Conservation (phyloP, 2,113 vertebrate genomes). For the Centropus unirufus region DNA sequence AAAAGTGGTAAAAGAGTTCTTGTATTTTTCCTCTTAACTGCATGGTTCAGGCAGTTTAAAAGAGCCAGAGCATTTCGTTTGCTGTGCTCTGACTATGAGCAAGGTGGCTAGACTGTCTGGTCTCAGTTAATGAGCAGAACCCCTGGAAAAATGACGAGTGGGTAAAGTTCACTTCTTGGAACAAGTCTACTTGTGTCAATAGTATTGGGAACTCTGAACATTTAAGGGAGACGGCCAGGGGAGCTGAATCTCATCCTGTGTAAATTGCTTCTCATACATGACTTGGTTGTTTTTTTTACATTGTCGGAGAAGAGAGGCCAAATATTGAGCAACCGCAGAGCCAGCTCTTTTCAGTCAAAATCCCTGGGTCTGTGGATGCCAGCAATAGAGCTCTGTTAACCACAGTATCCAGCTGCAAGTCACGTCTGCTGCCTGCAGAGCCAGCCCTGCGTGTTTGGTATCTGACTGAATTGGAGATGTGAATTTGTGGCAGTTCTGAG, state of each 20-base stretch:
- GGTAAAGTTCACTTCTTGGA: not conserved
- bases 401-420: not conserved
- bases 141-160: not conserved
- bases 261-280: not conserved
- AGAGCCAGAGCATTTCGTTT: not conserved
- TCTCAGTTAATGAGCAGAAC: not conserved
- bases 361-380: not conserved
- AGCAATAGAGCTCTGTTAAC: not conserved
- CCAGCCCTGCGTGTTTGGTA: not conserved
- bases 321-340: not conserved
- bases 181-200: not conserved
- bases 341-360: not conserved
- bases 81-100: not conserved
- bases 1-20: not conserved
- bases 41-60: not conserved
- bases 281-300: not conserved
- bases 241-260: not conserved
- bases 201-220: not conserved
- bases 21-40: not conserved
- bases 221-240: not conserved
- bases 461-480: not conserved
- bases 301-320: not conserved
- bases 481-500: not conserved
- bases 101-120: not conserved
- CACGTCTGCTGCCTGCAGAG: not conserved